These are phyloP conservation scores for Meganola albula DNA, from an alignment of 2,888 invertebrate genomes.

Conservation along the genomic window DNA sequence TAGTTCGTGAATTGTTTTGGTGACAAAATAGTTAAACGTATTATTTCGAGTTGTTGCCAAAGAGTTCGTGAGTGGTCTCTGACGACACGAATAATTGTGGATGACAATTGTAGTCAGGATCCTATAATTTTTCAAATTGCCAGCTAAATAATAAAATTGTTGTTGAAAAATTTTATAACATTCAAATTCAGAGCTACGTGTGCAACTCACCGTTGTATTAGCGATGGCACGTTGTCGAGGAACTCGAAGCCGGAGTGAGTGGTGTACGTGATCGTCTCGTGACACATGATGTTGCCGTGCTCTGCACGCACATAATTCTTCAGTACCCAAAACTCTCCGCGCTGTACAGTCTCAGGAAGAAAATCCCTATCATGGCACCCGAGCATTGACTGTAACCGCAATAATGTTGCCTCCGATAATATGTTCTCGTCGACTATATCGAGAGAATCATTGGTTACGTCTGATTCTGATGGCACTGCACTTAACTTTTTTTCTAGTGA, in stretches of 20 bases:
- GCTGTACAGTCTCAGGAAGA: constrained; percentile 80
- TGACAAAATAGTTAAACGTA: background rate
- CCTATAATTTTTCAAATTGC: no score
- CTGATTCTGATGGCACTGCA: constrained; percentile 49
- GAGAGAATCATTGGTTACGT: constrained; percentile 49
- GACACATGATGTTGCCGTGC: constrained; percentile 82
- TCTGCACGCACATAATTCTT: constrained; percentile 90
- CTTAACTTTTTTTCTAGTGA: constrained; percentile 56
- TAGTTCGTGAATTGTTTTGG: constrained; percentile 24
- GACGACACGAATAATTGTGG: constrained; percentile 36
- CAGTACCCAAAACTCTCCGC: constrained; percentile 92
- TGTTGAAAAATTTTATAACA: no score
- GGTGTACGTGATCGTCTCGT: constrained; percentile 92
- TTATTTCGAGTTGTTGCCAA: constrained; percentile 32
- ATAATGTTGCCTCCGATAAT: constrained; percentile 53
- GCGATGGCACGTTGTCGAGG: constrained; percentile 90
- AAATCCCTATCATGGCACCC: constrained; percentile 81
- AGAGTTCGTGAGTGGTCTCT: constrained; percentile 37
- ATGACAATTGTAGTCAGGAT: no score
- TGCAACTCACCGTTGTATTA: constrained; percentile 85
- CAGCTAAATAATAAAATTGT: no score
- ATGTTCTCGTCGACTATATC: constrained; percentile 60
- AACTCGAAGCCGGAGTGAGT: constrained; percentile 95
- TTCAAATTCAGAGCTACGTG: no score
- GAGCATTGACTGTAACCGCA: constrained; percentile 65